phyloP scores from a whole-genome alignment of 2,888 invertebrate genomes.

The Heliconius ethilla region DNA sequence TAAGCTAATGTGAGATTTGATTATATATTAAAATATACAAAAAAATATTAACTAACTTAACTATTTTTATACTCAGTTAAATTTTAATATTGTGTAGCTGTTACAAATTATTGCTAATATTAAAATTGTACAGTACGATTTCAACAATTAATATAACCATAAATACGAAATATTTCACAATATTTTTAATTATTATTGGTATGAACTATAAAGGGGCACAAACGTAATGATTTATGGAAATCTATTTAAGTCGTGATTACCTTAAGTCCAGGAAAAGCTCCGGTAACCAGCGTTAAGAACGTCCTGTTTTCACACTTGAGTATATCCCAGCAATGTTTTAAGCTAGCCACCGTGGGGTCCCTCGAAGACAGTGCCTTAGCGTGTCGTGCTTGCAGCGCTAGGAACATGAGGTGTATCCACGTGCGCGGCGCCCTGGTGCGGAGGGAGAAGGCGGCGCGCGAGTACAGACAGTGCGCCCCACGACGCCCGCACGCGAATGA shows the following conservation, averaged over 20 bases:
- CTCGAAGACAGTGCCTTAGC: conserved; percentile 89
- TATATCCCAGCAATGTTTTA: conserved; percentile 97
- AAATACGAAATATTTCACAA: too few species aligned
- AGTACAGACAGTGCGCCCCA: conserved; percentile 93
- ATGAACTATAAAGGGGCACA: too few species aligned
- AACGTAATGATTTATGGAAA: too few species aligned
- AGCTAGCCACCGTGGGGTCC: conserved; percentile 90
- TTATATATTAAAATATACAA: neutral
- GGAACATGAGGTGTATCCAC: conserved; percentile 98
- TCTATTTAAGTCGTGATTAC: conserved; percentile 51
- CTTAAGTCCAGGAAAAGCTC: conserved; percentile 95
- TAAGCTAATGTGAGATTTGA: too few species aligned
- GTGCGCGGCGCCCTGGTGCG: conserved; percentile 91
- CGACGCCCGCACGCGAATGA: conserved; percentile 94
- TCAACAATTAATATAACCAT: too few species aligned
- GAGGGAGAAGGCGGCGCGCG: conserved; percentile 89
- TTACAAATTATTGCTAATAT: too few species aligned
- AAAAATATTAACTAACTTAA: too few species aligned
- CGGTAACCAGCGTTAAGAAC: conserved; percentile 94
- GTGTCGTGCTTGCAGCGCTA: conserved; percentile 93
- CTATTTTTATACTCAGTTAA: too few species aligned
- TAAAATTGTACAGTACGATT: too few species aligned
- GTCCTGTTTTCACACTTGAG: conserved; percentile 95
- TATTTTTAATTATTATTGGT: too few species aligned
- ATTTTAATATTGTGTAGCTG: too few species aligned